Evolutionary conservation across 2,113 vertebrate species (phyloP).

Genomic region (Pundamilia nyererei): DNA sequence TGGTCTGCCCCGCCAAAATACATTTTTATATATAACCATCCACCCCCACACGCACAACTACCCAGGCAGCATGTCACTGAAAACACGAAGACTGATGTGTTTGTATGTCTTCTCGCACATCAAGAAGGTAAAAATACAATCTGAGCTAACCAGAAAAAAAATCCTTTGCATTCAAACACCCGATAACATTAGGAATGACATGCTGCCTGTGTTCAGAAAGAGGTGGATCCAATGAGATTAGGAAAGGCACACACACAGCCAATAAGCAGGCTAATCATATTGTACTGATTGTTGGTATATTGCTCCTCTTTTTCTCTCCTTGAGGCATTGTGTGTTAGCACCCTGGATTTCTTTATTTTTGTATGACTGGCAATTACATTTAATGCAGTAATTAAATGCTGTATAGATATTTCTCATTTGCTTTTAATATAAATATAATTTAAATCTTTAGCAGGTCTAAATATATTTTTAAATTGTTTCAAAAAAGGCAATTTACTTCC

Average conservation of each 20-base stretch:
- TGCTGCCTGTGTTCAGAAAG: conserved; percentile 31
- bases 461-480: not conserved
- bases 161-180: not conserved
- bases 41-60: not conserved
- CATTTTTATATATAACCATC: not conserved
- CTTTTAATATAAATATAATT: not conserved
- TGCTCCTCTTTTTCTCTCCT: conserved; percentile 5
- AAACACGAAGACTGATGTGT: not conserved
- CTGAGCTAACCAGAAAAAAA: not conserved
- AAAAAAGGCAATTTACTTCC: not conserved
- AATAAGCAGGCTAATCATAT: conserved; percentile 56
- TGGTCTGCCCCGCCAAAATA: not conserved
- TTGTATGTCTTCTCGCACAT: not conserved
- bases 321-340: not conserved
- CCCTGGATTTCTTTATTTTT: conserved; percentile 11
- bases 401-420: not conserved
- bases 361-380: not conserved
- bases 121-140: conserved; percentile 31
- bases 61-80: not conserved
- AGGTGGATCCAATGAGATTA: conserved; percentile 56
- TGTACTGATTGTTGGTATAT: conserved; percentile 41
- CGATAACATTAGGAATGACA: conserved; percentile 32
- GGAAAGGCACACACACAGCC: conserved; percentile 32
- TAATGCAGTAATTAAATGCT: not conserved
- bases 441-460: not conserved